Evolutionary conservation across 1,140 invertebrate genomes (phyloP), one percentile per base, ranked within the genome.

Genomic region (Eciton burchellii): DNA sequence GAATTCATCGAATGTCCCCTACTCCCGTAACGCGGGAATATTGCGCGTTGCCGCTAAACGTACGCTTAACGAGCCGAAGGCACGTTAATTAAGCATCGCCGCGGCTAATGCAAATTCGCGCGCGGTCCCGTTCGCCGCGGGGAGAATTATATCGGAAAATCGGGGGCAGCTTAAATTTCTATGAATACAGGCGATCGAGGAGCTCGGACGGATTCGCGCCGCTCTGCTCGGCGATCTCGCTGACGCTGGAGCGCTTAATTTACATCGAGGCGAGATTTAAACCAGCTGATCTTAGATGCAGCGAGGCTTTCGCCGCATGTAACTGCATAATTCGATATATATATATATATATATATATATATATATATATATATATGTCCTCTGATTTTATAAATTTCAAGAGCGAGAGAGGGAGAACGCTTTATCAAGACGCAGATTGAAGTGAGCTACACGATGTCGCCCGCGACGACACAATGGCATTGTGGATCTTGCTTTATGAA

Each of bases 31-130:
- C 49, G 74, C 70, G 74, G 74, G 74, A 79, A 79, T 79, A 79
- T 79, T 79, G 74, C 74, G 74, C 74, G 74, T 45, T 70, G 63
- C 74, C 21, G 49, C 63, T 79, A 79, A 79, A 49, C 74, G 49
- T 52, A 57, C 49, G 65, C 66, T 84, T 81, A 85, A 81, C 83
- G 57, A 81, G 83, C 43, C 19, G 60, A 68, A 65, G 57, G 68
- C 62, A 62, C 74, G 68, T 86, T 84, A 86, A 84, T 86, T 84
- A 84, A 84, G 76, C 54, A 68, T 59, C 49, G 83, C 66, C 83
- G 9, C 47, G 52, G 35, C 56, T 63, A 63, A 85, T 82, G 68
- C 65, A 74, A 73, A 85, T 81, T 81, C 77, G 68, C 68, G 43
- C 70, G 54, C 70, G 71, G 63, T 29, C 66, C 63, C 74, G 49